Evolutionary conservation across 2,113 vertebrate species (phyloP).

Genomic region (Rhea pennata): DNA sequence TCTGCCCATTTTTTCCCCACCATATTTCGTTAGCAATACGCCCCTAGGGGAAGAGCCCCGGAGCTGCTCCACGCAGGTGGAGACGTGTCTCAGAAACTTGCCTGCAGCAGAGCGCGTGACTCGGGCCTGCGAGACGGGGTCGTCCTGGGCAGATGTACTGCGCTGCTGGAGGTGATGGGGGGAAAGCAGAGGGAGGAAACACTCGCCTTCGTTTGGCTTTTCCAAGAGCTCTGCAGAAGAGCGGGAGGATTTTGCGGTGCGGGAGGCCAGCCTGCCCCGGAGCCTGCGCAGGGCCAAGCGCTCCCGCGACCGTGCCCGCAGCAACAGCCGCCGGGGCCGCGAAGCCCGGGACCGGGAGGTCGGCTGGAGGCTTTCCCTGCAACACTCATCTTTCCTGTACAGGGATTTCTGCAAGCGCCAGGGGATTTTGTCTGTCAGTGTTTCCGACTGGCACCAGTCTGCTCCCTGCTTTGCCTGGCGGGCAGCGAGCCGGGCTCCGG

Average conservation of each 20-base stretch:
- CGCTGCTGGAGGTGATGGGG: fast-evolving
- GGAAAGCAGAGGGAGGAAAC: neutral
- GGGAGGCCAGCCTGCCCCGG: neutral
- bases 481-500: too few species aligned
- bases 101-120: neutral
- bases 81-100: neutral
- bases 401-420: neutral
- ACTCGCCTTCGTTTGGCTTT: fast-evolving
- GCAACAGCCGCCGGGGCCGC: too few species aligned
- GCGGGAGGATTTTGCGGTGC: neutral
- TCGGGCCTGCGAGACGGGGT: neutral
- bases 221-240: neutral
- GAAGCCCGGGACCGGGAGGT: neutral
- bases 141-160: fast-evolving
- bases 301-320: neutral
- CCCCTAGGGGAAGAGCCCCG: neutral
- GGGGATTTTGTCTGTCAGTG: neutral
- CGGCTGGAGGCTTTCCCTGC: neutral
- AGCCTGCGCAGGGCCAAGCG: neutral
- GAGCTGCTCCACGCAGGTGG: neutral
- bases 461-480: too few species aligned
- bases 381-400: fast-evolving
- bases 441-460: neutral
- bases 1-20: neutral
- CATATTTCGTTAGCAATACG: neutral